Percentiles rank a stretch among this genome's conserved stretches.
Evolutionary conservation across 1,140 invertebrate species (phyloP).

Genomic region (Uloborus diversus): DNA sequence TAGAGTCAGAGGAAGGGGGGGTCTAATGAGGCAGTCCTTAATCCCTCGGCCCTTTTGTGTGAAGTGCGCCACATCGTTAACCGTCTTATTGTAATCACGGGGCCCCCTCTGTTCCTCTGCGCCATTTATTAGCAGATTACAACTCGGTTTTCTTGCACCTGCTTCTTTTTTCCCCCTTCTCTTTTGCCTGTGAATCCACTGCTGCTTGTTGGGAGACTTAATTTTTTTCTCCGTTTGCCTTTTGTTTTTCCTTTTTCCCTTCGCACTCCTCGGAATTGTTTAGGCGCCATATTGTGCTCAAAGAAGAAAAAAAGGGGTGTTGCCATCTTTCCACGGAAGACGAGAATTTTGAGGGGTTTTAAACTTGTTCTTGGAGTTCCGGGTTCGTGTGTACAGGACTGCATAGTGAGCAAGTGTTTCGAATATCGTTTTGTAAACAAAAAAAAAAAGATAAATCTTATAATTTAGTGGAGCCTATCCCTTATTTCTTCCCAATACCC

Average conservation of each 20-base stretch:
- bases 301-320: no score
- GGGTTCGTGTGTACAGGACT: no score
- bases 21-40: slow-evolving; percentile 46
- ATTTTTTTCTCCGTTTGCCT: background rate
- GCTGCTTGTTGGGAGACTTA: background rate
- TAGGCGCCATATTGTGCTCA: no score
- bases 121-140: slow-evolving; percentile 52
- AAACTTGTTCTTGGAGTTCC: no score
- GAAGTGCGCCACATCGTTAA: slow-evolving; percentile 53
- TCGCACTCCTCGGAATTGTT: background rate
- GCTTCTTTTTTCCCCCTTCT: slow-evolving; percentile 13
- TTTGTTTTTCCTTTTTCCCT: background rate
- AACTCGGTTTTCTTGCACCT: slow-evolving; percentile 45
- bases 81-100: slow-evolving; percentile 49
- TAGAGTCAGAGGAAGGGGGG: slow-evolving; percentile 1
- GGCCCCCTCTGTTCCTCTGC: slow-evolving; percentile 21
- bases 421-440: no score
- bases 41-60: slow-evolving; percentile 39
- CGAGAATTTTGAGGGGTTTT: no score
- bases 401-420: no score
- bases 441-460: no score
- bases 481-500: no score
- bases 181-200: background rate
- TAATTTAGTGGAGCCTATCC: no score
- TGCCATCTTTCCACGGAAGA: no score